A percentile compares a stretch with the other conserved stretches of the same genome.
These are phyloP conservation scores for Coryphaenoides rupestris DNA, from an alignment of 2,113 vertebrate species.

Conservation along the genomic window DNA sequence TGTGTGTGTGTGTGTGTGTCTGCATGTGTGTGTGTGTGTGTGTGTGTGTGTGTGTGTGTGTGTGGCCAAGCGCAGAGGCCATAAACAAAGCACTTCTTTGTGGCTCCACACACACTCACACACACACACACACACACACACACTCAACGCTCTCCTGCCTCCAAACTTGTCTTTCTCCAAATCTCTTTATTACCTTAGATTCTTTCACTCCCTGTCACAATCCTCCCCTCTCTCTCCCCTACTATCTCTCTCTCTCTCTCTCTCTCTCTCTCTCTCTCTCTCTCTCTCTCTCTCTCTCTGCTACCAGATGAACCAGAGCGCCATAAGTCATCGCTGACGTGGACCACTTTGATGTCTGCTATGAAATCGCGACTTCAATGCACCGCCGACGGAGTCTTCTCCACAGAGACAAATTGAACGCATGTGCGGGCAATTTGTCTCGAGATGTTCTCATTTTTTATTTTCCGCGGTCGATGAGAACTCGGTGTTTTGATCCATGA, in stretches of 20 bases:
- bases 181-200: too few relatives aligned
- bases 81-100: slow-evolving; percentile 72
- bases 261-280: slow-evolving; percentile 30
- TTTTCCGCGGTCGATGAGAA: too few relatives aligned
- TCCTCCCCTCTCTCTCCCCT: slow-evolving; percentile 12
- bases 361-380: background rate
- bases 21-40: too few relatives aligned
- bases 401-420: background rate
- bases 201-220: too few relatives aligned
- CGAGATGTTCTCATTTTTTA: too few relatives aligned
- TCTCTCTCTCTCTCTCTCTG: slow-evolving; percentile 33
- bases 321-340: slow-evolving; percentile 31
- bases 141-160: too few relatives aligned
- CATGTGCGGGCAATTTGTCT: too few relatives aligned
- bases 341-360: background rate
- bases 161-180: too few relatives aligned
- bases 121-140: too few relatives aligned
- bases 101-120: slow-evolving; percentile 30
- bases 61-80: slow-evolving; percentile 67
- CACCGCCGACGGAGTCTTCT: background rate
- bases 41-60: slow-evolving; percentile 25
- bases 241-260: slow-evolving; percentile 7
- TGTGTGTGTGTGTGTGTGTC: slow-evolving; percentile 53
- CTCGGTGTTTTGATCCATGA: too few relatives aligned
- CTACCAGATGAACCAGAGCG: slow-evolving; percentile 19